Base-by-base conservation (phyloP, 2,797 vertebrate genomes). In the Delichon dasypus region DNA sequence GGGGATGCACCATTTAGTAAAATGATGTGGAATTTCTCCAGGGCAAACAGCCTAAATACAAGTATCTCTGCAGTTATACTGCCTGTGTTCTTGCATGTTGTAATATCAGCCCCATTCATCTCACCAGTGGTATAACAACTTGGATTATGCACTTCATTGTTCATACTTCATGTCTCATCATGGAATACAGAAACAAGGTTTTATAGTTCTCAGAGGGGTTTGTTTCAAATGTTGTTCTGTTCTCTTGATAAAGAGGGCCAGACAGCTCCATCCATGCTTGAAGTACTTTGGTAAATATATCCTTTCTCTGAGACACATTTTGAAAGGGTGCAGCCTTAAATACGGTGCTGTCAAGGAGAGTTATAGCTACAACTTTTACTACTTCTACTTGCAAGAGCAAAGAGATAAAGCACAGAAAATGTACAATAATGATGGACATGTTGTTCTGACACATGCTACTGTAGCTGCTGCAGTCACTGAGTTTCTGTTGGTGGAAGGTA, bases 251-350 rank as follows among this genome's bases (percentile, higher is more conserved):
- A 32, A 94, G 83, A 62, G 92, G 78, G 80, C 92, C 74, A 75
- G 76, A 71, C 74, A 87, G 55, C 55, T 94, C 68, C 72, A 78
- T 91, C 62, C 58, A 44, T 82, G 90, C 86, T 36, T 77, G 61
- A 91, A 72, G 38, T 71, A 88, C 68, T 94, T 92, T 47, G 48
- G 85, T 93, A 88, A 95, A 90, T 86, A 27, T 60, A 86, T 94
- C 88, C 47, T 89, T 38, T 85, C 55, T 87, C 25, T 5, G 58
- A 78, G 73, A 90, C 42, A 71, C 38, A 18, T 91, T 92, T 94
- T 95, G 89, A 93, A 96, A 92, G 64, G 75, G 79, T 72, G 45
- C 61, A 93, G 65, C 83, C 51, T 96, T 93, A 88, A 93, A 87
- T 92, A 90, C 1, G 14, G 62, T 84, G 36, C 91, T 94, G 74